phyloP scores from a whole-genome alignment of 2,888 invertebrate genomes.

The Neoaliturus tenellus region DNA sequence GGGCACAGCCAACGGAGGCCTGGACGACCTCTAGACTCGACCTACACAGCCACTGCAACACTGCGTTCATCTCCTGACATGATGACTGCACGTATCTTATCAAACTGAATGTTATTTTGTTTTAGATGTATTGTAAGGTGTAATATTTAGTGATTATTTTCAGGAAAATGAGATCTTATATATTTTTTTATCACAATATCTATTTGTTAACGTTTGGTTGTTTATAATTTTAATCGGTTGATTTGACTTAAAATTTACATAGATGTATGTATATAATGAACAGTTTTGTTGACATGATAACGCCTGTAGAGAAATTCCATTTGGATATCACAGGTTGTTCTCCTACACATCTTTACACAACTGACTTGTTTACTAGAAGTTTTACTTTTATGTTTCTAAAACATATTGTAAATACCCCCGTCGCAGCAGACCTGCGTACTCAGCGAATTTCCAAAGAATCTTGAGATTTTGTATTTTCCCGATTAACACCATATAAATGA shows the following conservation, averaged over 20 bases:
- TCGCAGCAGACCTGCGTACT: too few relatives aligned
- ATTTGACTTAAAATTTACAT: not conserved
- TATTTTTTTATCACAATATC: constrained; percentile 43
- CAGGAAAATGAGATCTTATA: constrained; percentile 33
- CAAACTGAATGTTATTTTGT: not conserved
- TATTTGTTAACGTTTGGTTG: not conserved
- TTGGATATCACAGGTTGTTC: not conserved
- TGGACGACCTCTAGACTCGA: constrained; percentile 77
- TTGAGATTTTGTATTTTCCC: not conserved
- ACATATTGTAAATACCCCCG: too few relatives aligned
- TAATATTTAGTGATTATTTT: constrained; percentile 23
- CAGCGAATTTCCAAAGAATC: not conserved
- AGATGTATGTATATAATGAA: not conserved
- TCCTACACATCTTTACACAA: not conserved
- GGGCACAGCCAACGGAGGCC: constrained; percentile 86
- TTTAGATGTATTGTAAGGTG: not conserved
- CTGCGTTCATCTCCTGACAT: not conserved
- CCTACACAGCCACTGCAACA: not conserved
- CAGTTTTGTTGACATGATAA: not conserved
- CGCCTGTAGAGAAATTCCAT: not conserved
- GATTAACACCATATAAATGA: not conserved
- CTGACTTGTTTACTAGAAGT: not conserved
- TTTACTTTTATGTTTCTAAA: not conserved
- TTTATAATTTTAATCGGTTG: not conserved
- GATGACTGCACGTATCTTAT: too few relatives aligned